Evolutionary conservation across 2,888 invertebrate species (phyloP), one percentile per base, ranked within the genome.

Genomic region (Embidobia sp.): DNA sequence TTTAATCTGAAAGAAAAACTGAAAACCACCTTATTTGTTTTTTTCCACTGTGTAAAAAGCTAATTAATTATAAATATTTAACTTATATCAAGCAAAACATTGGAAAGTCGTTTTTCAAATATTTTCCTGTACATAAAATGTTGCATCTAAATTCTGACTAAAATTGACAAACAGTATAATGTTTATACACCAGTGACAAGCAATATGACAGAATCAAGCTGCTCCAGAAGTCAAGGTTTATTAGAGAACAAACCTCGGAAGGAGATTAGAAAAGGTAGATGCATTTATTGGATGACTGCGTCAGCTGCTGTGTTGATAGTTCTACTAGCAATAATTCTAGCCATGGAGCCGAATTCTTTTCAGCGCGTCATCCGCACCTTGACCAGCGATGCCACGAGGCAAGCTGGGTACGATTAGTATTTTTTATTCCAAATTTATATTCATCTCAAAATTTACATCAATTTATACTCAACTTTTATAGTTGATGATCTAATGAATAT

Each of bases 261-360:
- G 86, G 84, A 84, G 86, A 86, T 81, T 85, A 83, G 77, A 72
- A 81, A n/a, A n/a, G n/a, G n/a, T n/a, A n/a, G 83, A 84, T 86
- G 85, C 81, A 77, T 83, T 42, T 86, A 83, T 85, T 86, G 87
- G 89, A 88, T 85, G 84, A 83, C 85, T 80, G 81, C 83, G 79
- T 82, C 85, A 67, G 81, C 82, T 75, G 85, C 88, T 81, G 83
- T 84, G 79, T 83, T 89, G 84, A 83, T 87, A 82, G 83, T 83
- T 81, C 82, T 89, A 77, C 81, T 88, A 81, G 88, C 88, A 81
- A 82, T 89, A 83, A 84, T 86, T 84, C 83, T 88, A 86, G 83
- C 84, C 82, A 80, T 88, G 89, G 88, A 89, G 82, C 87, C 88
- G 81, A 85, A 82, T 82, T 83, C 81, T 80, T 83, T 87, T 79